Evolutionary conservation across 2,797 vertebrate species (phyloP).

Genomic region (Graptemys geographica): DNA sequence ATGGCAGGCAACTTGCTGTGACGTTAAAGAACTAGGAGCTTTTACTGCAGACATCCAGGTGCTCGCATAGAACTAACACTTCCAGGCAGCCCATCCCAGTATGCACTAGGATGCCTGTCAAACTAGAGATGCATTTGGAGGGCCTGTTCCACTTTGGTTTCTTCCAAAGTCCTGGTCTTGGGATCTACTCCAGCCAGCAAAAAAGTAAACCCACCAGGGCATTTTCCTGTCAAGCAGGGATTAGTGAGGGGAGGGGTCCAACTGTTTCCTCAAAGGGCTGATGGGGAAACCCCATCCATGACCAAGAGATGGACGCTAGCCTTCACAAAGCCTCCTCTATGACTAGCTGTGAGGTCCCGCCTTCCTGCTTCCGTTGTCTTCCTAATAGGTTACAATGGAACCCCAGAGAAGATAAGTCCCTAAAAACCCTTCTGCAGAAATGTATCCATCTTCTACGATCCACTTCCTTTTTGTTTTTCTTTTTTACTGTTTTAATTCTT

Average conservation of each 20-base stretch:
- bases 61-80: constrained; percentile 36
- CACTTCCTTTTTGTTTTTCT: neutral
- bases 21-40: constrained; percentile 7
- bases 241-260: neutral
- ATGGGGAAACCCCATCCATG: neutral
- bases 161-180: neutral
- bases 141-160: neutral
- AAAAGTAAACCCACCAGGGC: neutral
- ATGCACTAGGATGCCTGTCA: constrained; percentile 14
- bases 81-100: neutral
- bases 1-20: constrained; percentile 12
- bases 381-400: neutral
- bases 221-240: neutral
- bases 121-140: neutral
- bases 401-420: neutral
- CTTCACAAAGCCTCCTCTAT: too few relatives aligned
- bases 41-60: constrained; percentile 59
- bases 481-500: neutral
- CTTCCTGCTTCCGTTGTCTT: neutral
- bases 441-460: neutral
- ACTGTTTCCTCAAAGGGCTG: neutral
- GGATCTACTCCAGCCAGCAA: neutral
- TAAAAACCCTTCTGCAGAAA: neutral
- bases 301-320: neutral
- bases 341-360: neutral